Base-by-base conservation (phyloP, 2,888 invertebrate genomes). In the Alentia gelatinosa region DNA sequence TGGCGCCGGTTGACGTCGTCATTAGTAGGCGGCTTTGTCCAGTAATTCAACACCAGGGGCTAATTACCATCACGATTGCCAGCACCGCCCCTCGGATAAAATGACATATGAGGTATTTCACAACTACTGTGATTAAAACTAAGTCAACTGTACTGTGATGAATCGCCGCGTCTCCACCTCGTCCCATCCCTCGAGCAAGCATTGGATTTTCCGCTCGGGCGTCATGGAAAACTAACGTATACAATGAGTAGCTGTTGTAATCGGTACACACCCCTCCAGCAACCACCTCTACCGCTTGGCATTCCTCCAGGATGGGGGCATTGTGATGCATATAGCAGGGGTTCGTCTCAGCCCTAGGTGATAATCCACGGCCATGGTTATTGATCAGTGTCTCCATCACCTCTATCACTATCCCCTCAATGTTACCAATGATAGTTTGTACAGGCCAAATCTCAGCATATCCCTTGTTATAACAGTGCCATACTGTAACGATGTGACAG, bases 71-170 rank as follows among this genome's bases (percentile, higher is more conserved):
- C 15, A 0, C 26, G 79, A 79, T 79, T 79, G 79, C 37, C 79
- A 23, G 37, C 79, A 79, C 12, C 39, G 79, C 74, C 56, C 56
- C n/a, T 33, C 39, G 79, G 79, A 19, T 39, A 39, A 39, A 79
- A 68, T 26, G 68, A 68, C 68, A 79, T 79, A 79, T 79, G 79
- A 79, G 35, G 39, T 35, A 39, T 15, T 79, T 79, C 79, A 79
- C 79, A 79, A 79, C 37, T 79, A 79, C 39, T 15, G 79, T 39
- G 79, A 79, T 79, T 79, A 79, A 79, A 79, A 79, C 79, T 39
- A 79, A 79, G 37, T 37, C 39, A 79, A 79, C 79, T 79, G 79
- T 19, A 39, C 35, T 12, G 23, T 79, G 79, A 79, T 23, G 79
- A 79, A 35, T 79, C 37, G 39, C 19, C 35, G 26, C 68, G 26